A percentile compares a stretch with the other conserved stretches of the same genome.
Conservation (phyloP, 1,140 invertebrate species). For the Euschistus heros region DNA sequence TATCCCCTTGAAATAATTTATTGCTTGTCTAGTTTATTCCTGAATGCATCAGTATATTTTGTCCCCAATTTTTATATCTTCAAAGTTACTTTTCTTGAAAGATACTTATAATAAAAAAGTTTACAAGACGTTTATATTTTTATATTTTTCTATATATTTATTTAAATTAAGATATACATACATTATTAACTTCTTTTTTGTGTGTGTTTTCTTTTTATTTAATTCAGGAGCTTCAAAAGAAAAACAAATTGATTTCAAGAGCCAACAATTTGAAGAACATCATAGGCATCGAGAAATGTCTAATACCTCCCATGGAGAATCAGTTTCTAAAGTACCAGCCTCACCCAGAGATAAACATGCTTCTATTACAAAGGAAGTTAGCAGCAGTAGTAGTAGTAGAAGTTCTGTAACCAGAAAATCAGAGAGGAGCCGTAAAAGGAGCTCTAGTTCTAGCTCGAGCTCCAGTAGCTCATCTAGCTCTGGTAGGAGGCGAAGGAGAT, state of each 20-base stretch:
- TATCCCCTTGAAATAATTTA: no score
- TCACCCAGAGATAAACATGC: neutral
- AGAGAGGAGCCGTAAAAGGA: neutral
- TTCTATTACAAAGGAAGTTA: neutral
- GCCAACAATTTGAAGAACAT: neutral
- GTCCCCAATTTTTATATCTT: no score
- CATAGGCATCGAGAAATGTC: neutral
- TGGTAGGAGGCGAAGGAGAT: slow-evolving; percentile 4
- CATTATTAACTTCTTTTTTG: no score
- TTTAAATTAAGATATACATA: no score
- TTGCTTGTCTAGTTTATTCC: no score
- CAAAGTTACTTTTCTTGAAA: no score
- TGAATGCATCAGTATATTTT: no score
- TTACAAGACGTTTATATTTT: no score
- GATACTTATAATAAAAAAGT: no score
- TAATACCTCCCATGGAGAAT: neutral
- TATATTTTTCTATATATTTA: no score
- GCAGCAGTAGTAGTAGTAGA: neutral
- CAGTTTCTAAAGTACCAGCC: neutral
- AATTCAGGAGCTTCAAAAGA: neutral
- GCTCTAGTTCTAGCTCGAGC: neutral
- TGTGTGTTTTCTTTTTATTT: no score
- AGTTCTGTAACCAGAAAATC: neutral
- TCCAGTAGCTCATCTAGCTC: neutral
- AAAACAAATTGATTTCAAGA: neutral